Base-by-base conservation (phyloP, 2,113 vertebrate genomes). In the Stegastes partitus region DNA sequence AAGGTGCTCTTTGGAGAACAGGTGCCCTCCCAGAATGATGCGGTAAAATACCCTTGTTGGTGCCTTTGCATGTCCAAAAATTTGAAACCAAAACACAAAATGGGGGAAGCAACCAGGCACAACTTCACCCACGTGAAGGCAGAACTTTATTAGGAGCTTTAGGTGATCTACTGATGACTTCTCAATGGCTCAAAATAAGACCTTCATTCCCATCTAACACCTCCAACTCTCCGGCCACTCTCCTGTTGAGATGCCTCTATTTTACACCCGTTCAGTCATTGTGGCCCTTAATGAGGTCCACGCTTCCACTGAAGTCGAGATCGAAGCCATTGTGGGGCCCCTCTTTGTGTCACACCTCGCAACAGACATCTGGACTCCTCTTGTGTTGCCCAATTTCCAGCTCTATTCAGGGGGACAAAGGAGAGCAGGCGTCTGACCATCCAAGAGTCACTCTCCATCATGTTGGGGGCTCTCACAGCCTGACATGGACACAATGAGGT, bases 401-500 rank as follows among this genome's bases (percentile, higher is more conserved):
- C 77, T 85, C 77, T 42, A 90, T 91, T 93, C 63, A 89, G 18
- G 42, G 54, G 76, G 74, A 93, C 91, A 92, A 93, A 90, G 81
- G 81, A 70, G 77, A 81, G 83, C 75, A 73, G 86, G 91, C 83
- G 53, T 72, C 79, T 21, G 78, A 77, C 68, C 69, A 50, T 92
- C 89, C 87, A 84, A 78, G 80, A 90, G 80, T 81, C 83, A 64
- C 87, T 81, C 87, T 94, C 91, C 89, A 93, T 94, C 93, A 94
- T 84, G 90, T 77, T 68, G 79, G 67, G 67, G 54, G 77, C 31
- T 77, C 82, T 89, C 61, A n/a, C 69, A 56, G 86, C 59, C 61
- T 93, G 94, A 94, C 94, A 91, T 34, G 42, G 88, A 91, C 83
- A 94, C 94, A 94, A 94, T 92, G 83, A 85, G 31, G 58, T 28